Conservation (phyloP, 2,797 vertebrate species). For the Monodelphis domestica region DNA sequence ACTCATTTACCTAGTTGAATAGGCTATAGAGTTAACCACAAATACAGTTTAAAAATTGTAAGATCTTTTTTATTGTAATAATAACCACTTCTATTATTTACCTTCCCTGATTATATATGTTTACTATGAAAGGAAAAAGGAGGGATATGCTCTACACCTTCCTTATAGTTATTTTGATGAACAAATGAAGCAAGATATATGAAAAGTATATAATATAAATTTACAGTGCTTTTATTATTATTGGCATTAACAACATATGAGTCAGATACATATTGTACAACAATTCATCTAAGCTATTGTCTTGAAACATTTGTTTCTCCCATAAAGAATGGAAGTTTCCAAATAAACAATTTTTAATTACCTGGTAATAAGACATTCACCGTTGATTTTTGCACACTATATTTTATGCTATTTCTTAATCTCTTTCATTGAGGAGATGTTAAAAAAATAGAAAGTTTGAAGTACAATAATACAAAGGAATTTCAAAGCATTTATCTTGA, state of each 20-base stretch:
- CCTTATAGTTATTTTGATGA: not conserved
- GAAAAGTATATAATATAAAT: not conserved
- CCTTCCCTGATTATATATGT: not conserved
- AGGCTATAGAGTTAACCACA: not conserved
- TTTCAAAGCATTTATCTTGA: slow-evolving; percentile 58
- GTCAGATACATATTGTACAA: not conserved
- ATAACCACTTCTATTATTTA: not conserved
- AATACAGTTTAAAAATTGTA: not conserved
- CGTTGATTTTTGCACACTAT: not conserved
- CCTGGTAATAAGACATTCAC: not conserved
- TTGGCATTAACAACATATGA: not conserved
- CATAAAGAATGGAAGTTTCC: not conserved
- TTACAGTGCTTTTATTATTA: not conserved
- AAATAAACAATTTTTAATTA: not conserved
- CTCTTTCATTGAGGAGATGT: not conserved
- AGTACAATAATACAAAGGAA: not conserved
- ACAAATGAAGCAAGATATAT: not conserved
- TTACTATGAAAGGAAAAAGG: not conserved
- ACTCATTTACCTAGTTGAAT: not conserved
- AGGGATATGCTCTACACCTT: not conserved
- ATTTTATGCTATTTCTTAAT: not conserved
- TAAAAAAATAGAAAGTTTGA: not conserved
- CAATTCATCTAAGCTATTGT: not conserved
- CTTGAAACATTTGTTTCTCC: not conserved
- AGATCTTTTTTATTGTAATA: not conserved